Percentiles rank a stretch among this genome's conserved stretches.
Conservation (phyloP, 1,140 invertebrate genomes). For the Babylonia areolata region DNA sequence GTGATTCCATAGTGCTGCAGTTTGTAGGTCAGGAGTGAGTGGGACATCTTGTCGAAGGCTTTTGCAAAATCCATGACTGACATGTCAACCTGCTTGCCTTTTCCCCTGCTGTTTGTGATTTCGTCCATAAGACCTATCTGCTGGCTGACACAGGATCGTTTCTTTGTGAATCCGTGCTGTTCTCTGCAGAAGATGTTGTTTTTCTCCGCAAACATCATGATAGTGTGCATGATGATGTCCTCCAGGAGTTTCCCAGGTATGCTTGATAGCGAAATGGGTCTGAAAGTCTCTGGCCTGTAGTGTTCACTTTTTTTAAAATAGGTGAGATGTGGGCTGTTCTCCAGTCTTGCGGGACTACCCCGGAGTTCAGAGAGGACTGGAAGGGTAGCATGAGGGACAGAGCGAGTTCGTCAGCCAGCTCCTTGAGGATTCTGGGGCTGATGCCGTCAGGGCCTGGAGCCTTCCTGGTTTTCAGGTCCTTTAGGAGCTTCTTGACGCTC, state of each 20-base stretch:
- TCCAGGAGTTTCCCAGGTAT: no score
- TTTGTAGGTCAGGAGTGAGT: no score
- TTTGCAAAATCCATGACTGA: no score
- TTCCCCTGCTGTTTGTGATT: not conserved
- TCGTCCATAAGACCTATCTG: not conserved
- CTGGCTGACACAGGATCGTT: not conserved
- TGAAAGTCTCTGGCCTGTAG: no score
- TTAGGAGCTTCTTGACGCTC: not conserved
- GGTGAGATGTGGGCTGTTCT: not conserved
- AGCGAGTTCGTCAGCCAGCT: not conserved
- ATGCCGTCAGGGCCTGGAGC: constrained; percentile 8
- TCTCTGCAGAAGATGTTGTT: not conserved
- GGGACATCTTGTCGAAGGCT: no score
- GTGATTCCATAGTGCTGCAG: no score
- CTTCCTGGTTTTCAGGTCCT: not conserved
- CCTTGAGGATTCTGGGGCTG: not conserved
- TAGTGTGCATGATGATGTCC: not conserved
- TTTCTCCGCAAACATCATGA: no score
- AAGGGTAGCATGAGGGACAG: not conserved
- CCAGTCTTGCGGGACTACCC: not conserved
- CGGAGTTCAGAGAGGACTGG: not conserved
- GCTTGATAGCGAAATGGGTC: no score
- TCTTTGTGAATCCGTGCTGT: not conserved
- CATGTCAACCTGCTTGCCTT: no score
- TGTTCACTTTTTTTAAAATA: not conserved